Conservation (phyloP, 2,113 vertebrate species). For the Brienomyrus longianalis region DNA sequence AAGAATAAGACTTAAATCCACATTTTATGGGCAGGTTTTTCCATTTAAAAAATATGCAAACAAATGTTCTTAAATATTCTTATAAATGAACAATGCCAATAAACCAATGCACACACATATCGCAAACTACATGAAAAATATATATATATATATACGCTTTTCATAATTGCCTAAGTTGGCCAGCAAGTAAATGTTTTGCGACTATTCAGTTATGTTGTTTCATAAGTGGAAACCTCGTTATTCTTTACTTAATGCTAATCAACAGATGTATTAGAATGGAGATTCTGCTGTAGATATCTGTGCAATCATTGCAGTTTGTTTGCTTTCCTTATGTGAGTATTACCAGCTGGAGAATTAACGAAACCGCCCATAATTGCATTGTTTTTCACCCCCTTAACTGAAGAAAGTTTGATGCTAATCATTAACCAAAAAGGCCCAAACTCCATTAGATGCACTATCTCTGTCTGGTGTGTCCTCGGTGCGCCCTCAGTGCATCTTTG, state of each 20-base stretch:
- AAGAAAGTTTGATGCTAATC: background rate
- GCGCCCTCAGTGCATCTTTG: rapidly evolving
- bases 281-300: conserved; percentile 56
- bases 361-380: conserved; percentile 30
- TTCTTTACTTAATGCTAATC: conserved; percentile 61
- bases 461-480: background rate
- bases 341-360: conserved; percentile 49
- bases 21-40: background rate
- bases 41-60: background rate
- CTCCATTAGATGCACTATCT: background rate
- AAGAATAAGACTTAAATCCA: background rate
- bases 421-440: background rate
- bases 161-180: background rate
- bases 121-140: background rate
- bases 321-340: conserved; percentile 54
- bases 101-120: background rate
- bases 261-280: conserved; percentile 38
- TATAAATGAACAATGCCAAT: background rate
- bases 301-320: conserved; percentile 61
- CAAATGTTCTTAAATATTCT: background rate
- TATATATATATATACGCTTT: background rate
- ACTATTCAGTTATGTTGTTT: conserved; percentile 44
- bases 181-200: conserved; percentile 17
- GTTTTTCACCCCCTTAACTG: conserved; percentile 19
- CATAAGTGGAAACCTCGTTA: conserved; percentile 47